phyloP scores from a whole-genome alignment of 2,888 invertebrate species.

The Plutella xylostella region DNA sequence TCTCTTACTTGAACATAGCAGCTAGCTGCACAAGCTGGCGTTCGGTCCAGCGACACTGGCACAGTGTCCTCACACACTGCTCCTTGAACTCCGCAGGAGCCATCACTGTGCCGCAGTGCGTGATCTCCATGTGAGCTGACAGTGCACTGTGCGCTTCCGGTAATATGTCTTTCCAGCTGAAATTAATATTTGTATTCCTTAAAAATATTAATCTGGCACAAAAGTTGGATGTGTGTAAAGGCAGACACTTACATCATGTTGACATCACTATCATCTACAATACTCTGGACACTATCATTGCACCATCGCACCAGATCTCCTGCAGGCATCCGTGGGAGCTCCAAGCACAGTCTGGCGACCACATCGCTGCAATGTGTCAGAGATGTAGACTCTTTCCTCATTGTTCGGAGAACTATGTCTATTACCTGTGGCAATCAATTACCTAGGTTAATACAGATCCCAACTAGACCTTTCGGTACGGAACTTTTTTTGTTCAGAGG shows the following conservation, averaged over 20 bases:
- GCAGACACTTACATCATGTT: constrained; percentile 50
- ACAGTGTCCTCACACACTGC: constrained; percentile 70
- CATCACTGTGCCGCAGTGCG: constrained; percentile 70
- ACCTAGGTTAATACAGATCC: neutral
- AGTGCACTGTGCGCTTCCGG: constrained; percentile 72
- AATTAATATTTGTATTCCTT: constrained; percentile 10
- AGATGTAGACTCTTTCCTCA: constrained; percentile 45
- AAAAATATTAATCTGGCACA: too few species aligned
- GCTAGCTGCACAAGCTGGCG: constrained; percentile 72
- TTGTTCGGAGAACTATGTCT: constrained; percentile 36
- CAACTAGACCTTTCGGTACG: neutral
- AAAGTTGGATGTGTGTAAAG: neutral
- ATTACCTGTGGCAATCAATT: too few species aligned
- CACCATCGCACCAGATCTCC: constrained; percentile 42
- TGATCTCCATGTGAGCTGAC: constrained; percentile 59
- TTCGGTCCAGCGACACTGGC: constrained; percentile 71
- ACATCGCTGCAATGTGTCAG: constrained; percentile 49
- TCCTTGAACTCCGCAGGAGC: constrained; percentile 71
- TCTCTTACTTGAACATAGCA: constrained; percentile 74
- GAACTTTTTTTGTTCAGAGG: neutral
- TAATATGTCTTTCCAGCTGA: constrained; percentile 76
- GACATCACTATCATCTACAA: constrained; percentile 50
- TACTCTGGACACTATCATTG: constrained; percentile 51
- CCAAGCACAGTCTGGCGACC: constrained; percentile 42
- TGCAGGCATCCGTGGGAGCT: constrained; percentile 34